Base-by-base conservation (phyloP, 2,797 vertebrate genomes). In the Salmo trutta region DNA sequence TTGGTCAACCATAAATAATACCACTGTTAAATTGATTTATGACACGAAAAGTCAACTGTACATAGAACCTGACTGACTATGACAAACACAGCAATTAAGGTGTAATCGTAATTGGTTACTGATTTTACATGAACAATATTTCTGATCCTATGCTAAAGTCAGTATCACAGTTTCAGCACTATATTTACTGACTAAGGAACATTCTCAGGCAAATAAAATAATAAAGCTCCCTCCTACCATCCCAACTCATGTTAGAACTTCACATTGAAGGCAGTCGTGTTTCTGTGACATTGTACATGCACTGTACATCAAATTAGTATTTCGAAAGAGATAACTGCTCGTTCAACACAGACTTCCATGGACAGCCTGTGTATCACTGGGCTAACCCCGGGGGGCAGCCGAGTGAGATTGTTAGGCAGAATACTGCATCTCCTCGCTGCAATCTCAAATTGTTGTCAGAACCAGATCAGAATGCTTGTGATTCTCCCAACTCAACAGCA, bases 401-500 rank as follows among this genome's bases (percentile, higher is more conserved):
- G 19, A 56, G 53, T 17, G 53, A 56, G 17, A 56, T 65, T 65
- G n/a, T 21, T 19, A 65, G 10, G 17, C 36, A 70, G 4, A 47
- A 41, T n/a, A 70, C n/a, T 70, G 8, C 19, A 41, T 5, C 17
- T 19, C 31, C 8, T 10, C 33, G 10, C 33, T 47, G 33, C 2
- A 41, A 33, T 5, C 27, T 41, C 17, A 69, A 36, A 10, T 47
- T 47, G 41, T 8, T 41, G 8, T 47, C n/a, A 51, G 10, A 54
- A 74, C 53, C 24, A 47, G 5, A 8, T 5, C 0, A 14, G 2
- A 72, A 24, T 62, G 10, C 16, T 19, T 72, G 51, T 29, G 36
- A 31, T 14, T 78, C 56, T 17, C n/a, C 0, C 65, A 3, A 53
- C 3, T 47, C 6, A 80, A 79, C 94, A 93, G 87, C 88, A 93